Conservation (phyloP, 2,113 vertebrate species). For the Rattus rattus region DNA sequence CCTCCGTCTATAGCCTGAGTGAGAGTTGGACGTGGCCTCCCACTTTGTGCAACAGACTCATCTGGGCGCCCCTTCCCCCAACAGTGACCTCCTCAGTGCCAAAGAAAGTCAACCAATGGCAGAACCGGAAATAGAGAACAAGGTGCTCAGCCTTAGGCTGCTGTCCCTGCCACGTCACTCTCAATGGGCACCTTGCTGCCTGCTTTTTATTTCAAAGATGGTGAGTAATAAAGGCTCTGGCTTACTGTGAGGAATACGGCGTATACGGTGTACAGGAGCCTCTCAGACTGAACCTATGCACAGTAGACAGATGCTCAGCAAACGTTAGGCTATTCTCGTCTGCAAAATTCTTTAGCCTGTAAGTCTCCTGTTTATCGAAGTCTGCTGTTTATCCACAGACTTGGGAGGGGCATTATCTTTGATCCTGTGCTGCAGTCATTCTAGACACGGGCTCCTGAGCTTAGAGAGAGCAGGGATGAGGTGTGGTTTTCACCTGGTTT, state of each 20-base stretch:
- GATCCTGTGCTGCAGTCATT: not conserved
- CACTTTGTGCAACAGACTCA: not conserved
- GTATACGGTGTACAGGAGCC: not conserved
- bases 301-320: not conserved
- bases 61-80: not conserved
- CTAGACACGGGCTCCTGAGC: not conserved
- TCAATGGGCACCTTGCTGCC: not conserved
- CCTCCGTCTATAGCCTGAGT: not conserved
- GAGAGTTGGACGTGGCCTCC: not conserved
- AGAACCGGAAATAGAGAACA: not conserved
- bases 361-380: not conserved
- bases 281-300: not conserved
- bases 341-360: not conserved
- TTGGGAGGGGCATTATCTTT: not conserved
- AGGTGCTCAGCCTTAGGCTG: not conserved
- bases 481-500: not conserved
- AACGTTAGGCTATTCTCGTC: not conserved
- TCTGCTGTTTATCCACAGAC: not conserved
- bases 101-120: not conserved
- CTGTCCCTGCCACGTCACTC: rapidly evolving
- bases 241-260: not conserved
- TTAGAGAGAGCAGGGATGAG: not conserved
- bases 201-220: constrained; percentile 25
- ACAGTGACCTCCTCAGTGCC: not conserved
- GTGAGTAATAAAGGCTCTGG: not conserved